Percentiles rank a stretch among this genome's conserved stretches.
These are phyloP conservation scores for Brachionus sp. DNA, from an alignment of 1,140 invertebrate species.

Conservation along the genomic window DNA sequence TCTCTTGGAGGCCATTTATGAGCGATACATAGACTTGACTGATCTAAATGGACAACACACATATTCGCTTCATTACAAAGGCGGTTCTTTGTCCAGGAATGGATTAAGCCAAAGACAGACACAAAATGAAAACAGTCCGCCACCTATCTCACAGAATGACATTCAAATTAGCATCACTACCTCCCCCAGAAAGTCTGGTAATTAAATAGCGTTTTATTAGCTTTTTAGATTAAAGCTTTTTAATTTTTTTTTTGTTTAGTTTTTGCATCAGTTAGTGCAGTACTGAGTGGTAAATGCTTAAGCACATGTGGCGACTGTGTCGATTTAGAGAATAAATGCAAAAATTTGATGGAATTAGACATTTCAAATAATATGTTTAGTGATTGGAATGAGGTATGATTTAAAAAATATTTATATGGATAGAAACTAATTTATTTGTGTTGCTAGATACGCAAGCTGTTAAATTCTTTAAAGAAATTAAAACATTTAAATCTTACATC, in stretches of 20 bases:
- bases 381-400: conserved; percentile 11
- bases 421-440: neutral
- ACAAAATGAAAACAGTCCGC: neutral
- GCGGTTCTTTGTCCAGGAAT: neutral
- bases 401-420: neutral
- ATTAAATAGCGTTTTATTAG: neutral
- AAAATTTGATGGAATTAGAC: conserved; percentile 25
- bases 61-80: conserved; percentile 26
- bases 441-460: neutral
- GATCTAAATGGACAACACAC: conserved; percentile 31
- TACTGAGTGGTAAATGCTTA: neutral
- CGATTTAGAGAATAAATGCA: conserved; percentile 5
- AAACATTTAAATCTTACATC: conserved; percentile 2
- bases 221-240: neutral
- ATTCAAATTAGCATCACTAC: neutral
- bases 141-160: neutral
- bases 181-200: conserved; percentile 24
- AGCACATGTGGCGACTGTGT: neutral
- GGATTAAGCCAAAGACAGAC: neutral
- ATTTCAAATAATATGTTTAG: conserved; percentile 1
- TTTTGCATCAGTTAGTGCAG: neutral
- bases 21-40: neutral
- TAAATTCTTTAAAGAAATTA: neutral
- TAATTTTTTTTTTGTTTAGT: neutral
- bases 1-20: conserved; percentile 10